Conservation (phyloP, 2,888 invertebrate species). For the Ceraclea dissimilis region DNA sequence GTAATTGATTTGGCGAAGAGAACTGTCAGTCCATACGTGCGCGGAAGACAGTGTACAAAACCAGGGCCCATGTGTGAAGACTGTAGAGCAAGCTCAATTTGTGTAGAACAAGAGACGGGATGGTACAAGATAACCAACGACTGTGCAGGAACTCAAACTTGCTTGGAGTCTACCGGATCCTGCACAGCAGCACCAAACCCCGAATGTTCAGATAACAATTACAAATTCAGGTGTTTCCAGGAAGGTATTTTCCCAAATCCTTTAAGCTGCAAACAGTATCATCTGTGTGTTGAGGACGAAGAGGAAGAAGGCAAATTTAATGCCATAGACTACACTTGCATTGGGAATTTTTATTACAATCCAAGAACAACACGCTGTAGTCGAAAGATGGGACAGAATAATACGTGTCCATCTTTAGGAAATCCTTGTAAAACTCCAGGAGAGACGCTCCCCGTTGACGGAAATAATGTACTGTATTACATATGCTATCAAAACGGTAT, state of each 20-base stretch:
- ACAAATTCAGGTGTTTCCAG: slow-evolving; percentile 15
- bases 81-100: slow-evolving; percentile 6
- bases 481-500: slow-evolving; percentile 1
- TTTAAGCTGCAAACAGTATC: slow-evolving; percentile 18
- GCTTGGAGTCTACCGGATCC: not conserved
- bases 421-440: not conserved
- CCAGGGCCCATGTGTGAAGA: slow-evolving; percentile 9
- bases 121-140: slow-evolving; percentile 1
- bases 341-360: slow-evolving; percentile 8
- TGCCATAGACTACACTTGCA: not conserved
- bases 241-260: slow-evolving; percentile 20
- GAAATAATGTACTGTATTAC: slow-evolving; percentile 15
- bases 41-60: too few relatives aligned
- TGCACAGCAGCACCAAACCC: slow-evolving; percentile 12
- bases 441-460: not conserved
- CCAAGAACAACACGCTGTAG: slow-evolving; percentile 6
- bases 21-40: too few relatives aligned
- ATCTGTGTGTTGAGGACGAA: slow-evolving; percentile 10
- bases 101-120: slow-evolving; percentile 7
- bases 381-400: slow-evolving; percentile 2
- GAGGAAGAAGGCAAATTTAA: not conserved
- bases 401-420: slow-evolving; percentile 3
- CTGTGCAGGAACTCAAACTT: slow-evolving; percentile 10
- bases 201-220: not conserved
- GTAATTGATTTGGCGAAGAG: too few relatives aligned